Percentiles rank a stretch among this genome's conserved stretches.
Conservation (phyloP, 2,888 invertebrate species). For the Drosophila neotestacea region DNA sequence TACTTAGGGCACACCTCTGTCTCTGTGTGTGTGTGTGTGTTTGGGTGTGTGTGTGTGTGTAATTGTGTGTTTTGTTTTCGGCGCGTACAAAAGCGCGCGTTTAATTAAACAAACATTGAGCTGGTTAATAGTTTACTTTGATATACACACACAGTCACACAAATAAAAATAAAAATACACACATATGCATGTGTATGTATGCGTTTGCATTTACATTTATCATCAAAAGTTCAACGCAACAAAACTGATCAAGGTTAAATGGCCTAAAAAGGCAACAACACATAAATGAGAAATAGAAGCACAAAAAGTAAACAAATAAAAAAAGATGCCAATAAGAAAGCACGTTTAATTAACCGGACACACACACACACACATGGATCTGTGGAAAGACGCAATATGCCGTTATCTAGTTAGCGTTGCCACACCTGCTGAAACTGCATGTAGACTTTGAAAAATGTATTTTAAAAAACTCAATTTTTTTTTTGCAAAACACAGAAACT, state of each 20-base stretch:
- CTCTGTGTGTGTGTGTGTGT: neutral
- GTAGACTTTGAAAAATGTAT: constrained; percentile 29
- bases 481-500: constrained; percentile 54
- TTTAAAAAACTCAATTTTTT: constrained; percentile 11
- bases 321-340: constrained; percentile 59
- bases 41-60: neutral
- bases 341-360: constrained; percentile 61
- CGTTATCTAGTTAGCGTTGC: constrained; percentile 44
- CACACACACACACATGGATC: constrained; percentile 10
- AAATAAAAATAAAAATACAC: constrained; percentile 21
- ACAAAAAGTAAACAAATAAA: constrained; percentile 36
- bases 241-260: constrained; percentile 72
- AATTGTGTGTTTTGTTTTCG: constrained; percentile 30
- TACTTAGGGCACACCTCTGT: constrained; percentile 15
- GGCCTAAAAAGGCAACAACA: constrained; percentile 40
- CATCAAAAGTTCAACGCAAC: constrained; percentile 73
- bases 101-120: constrained; percentile 56
- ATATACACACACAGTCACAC: constrained; percentile 14
- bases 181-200: constrained; percentile 4
- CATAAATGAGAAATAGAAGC: constrained; percentile 42
- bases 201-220: constrained; percentile 51
- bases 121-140: constrained; percentile 53
- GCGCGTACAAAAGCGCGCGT: constrained; percentile 37
- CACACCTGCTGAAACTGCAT: constrained; percentile 19
- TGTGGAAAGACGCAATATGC: constrained; percentile 13